Conservation (phyloP, 2,888 invertebrate genomes). For the Hirtodrosophila confusa region DNA sequence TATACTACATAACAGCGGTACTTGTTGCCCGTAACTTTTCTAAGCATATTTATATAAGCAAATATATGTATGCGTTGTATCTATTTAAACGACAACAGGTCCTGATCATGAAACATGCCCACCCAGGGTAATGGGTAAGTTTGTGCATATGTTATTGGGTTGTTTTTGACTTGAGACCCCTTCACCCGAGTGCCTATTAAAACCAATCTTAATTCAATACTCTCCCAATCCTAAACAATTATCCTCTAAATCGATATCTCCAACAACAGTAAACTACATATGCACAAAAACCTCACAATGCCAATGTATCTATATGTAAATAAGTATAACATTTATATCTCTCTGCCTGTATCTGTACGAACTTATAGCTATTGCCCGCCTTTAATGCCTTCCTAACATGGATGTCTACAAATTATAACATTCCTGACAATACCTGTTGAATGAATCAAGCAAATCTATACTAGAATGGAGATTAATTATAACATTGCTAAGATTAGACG, state of each 20-base stretch:
- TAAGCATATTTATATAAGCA: constrained; percentile 51
- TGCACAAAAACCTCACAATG: constrained; percentile 49
- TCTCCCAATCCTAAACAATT: constrained; percentile 25
- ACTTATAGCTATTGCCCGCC: not conserved
- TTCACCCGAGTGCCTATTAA: constrained; percentile 15
- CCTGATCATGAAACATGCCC: constrained; percentile 85
- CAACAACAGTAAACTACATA: constrained; percentile 48
- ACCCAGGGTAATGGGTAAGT: constrained; percentile 85
- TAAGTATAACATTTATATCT: constrained; percentile 38
- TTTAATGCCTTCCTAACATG: constrained; percentile 2
- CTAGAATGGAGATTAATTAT: not conserved
- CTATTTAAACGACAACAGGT: constrained; percentile 83
- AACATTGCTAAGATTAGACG: no score
- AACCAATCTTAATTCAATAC: not conserved
- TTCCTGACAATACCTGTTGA: not conserved
- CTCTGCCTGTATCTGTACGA: constrained; percentile 18
- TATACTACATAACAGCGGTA: constrained; percentile 34
- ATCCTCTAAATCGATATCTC: constrained; percentile 27
- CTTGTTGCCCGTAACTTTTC: constrained; percentile 37
- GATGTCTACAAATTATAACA: not conserved
- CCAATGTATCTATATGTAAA: constrained; percentile 34
- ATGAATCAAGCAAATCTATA: not conserved
- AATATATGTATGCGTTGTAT: constrained; percentile 64
- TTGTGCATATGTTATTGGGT: constrained; percentile 62
- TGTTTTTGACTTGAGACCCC: constrained; percentile 41